A percentile compares a stretch with the other conserved stretches of the same genome.
Conservation (phyloP, 1,140 invertebrate genomes). For the Formica exsecta region DNA sequence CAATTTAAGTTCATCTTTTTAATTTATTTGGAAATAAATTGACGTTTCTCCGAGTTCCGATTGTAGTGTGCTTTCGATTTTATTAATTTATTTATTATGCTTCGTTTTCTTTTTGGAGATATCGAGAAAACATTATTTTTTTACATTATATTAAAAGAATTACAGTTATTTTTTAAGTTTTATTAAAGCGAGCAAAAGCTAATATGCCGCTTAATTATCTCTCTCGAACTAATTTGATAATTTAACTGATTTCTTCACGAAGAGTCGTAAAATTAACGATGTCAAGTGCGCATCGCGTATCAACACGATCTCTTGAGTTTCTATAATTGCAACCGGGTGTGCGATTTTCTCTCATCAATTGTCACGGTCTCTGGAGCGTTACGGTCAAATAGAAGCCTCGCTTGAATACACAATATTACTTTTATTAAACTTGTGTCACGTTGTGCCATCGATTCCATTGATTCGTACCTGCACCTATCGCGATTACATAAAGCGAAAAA, state of each 20-base stretch:
- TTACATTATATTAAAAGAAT: background rate
- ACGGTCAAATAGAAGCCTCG: background rate
- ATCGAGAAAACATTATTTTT: background rate
- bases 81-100: background rate
- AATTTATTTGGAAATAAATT: constrained; percentile 25
- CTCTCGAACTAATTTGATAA: constrained; percentile 11
- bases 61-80: background rate
- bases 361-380: constrained; percentile 33
- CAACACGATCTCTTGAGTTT: constrained; percentile 1
- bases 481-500: constrained; percentile 17
- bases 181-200: background rate
- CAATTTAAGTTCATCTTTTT: background rate
- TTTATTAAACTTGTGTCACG: constrained; percentile 17
- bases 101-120: constrained; percentile 27
- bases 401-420: background rate
- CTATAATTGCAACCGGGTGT: background rate
- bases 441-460: constrained; percentile 2
- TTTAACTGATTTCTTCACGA: constrained; percentile 31
- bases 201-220: constrained; percentile 21
- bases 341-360: constrained; percentile 27
- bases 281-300: constrained; percentile 10
- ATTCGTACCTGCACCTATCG: background rate
- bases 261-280: constrained; percentile 39
- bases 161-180: constrained; percentile 11
- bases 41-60: background rate